Evolutionary conservation across 2,797 vertebrate genomes (phyloP).

Genomic region (Lutjanus argentimaculatus): DNA sequence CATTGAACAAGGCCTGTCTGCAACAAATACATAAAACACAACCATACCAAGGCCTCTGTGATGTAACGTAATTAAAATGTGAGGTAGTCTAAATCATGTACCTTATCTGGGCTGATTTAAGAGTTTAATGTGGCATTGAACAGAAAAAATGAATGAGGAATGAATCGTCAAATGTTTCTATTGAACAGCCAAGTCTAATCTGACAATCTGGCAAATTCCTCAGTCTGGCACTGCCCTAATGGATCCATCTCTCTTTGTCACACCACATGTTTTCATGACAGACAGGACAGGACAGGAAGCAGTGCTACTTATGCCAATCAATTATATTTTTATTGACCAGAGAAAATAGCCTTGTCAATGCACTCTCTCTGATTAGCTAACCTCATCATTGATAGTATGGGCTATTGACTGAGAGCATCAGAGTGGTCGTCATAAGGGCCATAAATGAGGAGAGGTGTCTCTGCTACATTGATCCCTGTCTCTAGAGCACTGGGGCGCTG

Average conservation of each 20-base stretch:
- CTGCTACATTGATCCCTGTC: conserved; percentile 62
- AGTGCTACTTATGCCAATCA: conserved; percentile 63
- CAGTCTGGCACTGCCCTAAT: not conserved
- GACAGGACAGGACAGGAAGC: conserved; percentile 43
- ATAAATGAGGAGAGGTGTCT: conserved; percentile 67
- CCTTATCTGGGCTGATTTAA: too few species aligned
- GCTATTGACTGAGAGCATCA: conserved; percentile 68
- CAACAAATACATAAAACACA: conserved; percentile 38
- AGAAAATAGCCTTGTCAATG: conserved; percentile 68
- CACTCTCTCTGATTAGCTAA: conserved; percentile 82
- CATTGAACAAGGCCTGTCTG: conserved; percentile 28
- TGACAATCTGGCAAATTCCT: too few species aligned
- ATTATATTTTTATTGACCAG: conserved; percentile 76
- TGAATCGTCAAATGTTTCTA: too few species aligned
- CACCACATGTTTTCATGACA: conserved; percentile 28
- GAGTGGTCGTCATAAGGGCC: conserved; percentile 58
- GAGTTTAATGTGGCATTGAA: too few species aligned
- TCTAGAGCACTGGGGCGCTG: conserved; percentile 20
- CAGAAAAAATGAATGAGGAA: too few species aligned
- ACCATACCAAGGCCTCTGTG: conserved; percentile 34
- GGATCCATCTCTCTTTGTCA: conserved; percentile 33
- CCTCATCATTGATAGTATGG: conserved; percentile 72
- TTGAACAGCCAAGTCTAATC: too few species aligned
- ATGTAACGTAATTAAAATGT: conserved; percentile 48
- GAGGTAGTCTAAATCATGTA: not conserved